These are phyloP conservation scores for Poecilobothrus nobilitatus DNA, from an alignment of 2,888 invertebrate genomes.

Conservation along the genomic window DNA sequence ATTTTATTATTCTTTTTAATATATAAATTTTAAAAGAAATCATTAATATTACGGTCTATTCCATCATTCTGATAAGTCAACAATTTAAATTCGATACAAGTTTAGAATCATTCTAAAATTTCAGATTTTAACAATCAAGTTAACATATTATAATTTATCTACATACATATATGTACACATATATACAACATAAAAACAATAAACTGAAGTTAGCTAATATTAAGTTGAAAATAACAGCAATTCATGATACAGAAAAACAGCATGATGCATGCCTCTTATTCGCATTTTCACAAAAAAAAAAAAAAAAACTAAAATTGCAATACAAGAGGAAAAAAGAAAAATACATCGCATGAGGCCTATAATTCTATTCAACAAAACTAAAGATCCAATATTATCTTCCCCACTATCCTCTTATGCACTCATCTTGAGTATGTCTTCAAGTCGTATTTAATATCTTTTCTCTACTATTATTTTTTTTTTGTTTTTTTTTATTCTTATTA, in stretches of 20 bases:
- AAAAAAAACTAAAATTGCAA: neutral
- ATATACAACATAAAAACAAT: neutral
- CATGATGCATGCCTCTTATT: slow-evolving; percentile 3
- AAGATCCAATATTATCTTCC: neutral
- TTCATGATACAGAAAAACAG: slow-evolving; percentile 6
- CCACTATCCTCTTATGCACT: too few relatives aligned
- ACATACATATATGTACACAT: neutral
- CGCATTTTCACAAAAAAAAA: neutral
- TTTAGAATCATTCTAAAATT: too few relatives aligned
- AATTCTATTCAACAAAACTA: neutral
- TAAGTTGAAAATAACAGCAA: neutral
- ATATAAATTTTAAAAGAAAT: neutral
- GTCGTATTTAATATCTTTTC: too few relatives aligned
- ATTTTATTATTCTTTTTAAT: too few relatives aligned
- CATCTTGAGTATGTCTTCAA: too few relatives aligned
- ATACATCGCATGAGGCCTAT: neutral
- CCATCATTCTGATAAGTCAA: neutral
- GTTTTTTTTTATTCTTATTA: neutral
- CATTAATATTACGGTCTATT: neutral
- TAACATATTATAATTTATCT: too few relatives aligned
- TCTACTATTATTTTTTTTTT: neutral
- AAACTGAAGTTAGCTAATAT: neutral
- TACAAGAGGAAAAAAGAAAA: neutral
- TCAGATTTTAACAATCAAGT: too few relatives aligned
- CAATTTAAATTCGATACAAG: too few relatives aligned